Evolutionary conservation across 1,140 invertebrate species (phyloP).

Genomic region (Ectropis grisescens): DNA sequence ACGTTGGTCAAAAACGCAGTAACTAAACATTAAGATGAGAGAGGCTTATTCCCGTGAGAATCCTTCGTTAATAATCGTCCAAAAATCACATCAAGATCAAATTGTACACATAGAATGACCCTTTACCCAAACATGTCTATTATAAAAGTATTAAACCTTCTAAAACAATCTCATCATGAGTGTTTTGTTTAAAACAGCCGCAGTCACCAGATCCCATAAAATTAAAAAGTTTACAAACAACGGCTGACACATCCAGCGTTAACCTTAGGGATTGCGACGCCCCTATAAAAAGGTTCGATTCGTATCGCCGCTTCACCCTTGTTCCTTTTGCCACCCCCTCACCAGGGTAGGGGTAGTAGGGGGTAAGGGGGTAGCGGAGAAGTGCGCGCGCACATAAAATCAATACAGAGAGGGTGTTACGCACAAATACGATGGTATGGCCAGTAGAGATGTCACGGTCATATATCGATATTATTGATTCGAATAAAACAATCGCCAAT

Average conservation of each 20-base stretch:
- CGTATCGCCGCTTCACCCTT: constrained; percentile 47
- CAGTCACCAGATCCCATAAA: too few relatives aligned
- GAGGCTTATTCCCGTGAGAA: too few relatives aligned
- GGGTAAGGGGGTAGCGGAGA: constrained; percentile 1
- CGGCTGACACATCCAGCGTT: constrained; percentile 37
- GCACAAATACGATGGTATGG: constrained; percentile 43
- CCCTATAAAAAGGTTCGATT: constrained; percentile 61
- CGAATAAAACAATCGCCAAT: too few relatives aligned
- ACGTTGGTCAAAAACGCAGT: too few relatives aligned
- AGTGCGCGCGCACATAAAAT: constrained; percentile 64
- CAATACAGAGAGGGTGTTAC: constrained; percentile 51
- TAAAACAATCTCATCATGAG: too few relatives aligned
- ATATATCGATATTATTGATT: constrained; percentile 45
- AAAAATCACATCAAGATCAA: too few relatives aligned
- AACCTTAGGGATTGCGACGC: constrained; percentile 51
- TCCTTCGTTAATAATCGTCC: too few relatives aligned
- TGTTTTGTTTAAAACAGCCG: too few relatives aligned
- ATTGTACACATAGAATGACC: too few relatives aligned
- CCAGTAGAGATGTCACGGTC: constrained; percentile 43
- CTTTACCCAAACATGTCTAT: too few relatives aligned
- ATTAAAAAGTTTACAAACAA: constrained; percentile 18
- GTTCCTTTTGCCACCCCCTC: constrained; percentile 28
- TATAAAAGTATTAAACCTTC: too few relatives aligned
- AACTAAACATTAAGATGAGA: too few relatives aligned
- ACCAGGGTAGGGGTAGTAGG: constrained; percentile 17